Conservation (phyloP, 2,888 invertebrate species). For the Parascotia fuliginaria region DNA sequence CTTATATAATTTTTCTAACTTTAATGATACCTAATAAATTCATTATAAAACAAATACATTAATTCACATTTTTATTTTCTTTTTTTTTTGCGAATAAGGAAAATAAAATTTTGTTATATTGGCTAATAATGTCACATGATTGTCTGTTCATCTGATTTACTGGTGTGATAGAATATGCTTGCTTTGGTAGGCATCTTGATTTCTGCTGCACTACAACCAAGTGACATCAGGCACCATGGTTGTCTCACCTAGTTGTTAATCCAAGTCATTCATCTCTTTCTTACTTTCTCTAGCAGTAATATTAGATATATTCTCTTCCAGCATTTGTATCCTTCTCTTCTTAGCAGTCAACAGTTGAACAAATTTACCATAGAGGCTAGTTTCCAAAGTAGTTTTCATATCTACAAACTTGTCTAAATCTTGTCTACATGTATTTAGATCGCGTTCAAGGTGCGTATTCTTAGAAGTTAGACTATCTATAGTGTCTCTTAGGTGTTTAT, state of each 20-base stretch:
- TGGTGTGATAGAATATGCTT: no score
- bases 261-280: neutral
- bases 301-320: conserved; percentile 62
- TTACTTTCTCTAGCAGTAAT: conserved; percentile 18
- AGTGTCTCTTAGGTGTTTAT: conserved; percentile 43
- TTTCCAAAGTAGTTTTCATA: conserved; percentile 60
- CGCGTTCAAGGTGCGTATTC: conserved; percentile 40
- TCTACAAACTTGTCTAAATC: conserved; percentile 62
- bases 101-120: no score
- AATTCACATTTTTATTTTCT: no score
- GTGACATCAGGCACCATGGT: no score
- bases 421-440: conserved; percentile 54
- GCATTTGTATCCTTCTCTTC: conserved; percentile 64
- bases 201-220: no score
- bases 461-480: conserved; percentile 38
- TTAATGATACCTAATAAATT: no score
- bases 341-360: conserved; percentile 68
- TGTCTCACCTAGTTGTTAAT: neutral
- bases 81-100: no score
- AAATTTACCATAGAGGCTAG: conserved; percentile 69
- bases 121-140: no score
- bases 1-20: no score
- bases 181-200: no score
- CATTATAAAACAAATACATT: no score
- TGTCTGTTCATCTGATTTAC: no score